Conservation (phyloP, 1,140 invertebrate species). For the Drosophila micromelanica region DNA sequence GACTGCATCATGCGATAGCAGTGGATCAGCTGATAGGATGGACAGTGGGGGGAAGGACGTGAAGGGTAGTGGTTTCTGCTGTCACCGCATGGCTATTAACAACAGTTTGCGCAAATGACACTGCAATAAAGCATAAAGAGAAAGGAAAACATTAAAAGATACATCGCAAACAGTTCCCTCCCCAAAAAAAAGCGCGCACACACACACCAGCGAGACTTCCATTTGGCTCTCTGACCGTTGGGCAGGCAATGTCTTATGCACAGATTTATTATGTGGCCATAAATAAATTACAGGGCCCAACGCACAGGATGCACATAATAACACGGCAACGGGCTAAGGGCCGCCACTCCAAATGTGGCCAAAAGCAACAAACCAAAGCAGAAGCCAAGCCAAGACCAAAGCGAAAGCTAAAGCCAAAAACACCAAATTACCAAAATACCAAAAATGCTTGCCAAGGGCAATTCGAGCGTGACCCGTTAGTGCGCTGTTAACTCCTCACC, state of each 20-base stretch:
- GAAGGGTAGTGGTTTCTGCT: conserved; percentile 1
- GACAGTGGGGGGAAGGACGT: background rate
- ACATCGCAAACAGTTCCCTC: conserved; percentile 9
- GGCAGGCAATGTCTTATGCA: conserved; percentile 71
- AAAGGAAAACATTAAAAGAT: conserved; percentile 67
- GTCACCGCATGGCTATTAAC: conserved; percentile 73
- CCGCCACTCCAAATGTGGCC: background rate
- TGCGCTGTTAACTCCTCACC: conserved; percentile 10
- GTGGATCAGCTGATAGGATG: background rate
- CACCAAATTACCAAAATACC: conserved; percentile 28
- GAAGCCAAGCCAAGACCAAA: conserved; percentile 2
- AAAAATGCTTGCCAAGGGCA: conserved; percentile 37
- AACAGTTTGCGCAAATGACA: conserved; percentile 79
- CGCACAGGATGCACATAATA: conserved; percentile 58
- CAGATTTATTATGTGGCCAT: conserved; percentile 82
- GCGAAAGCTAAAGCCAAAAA: conserved; percentile 16
- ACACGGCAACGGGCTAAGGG: conserved; percentile 19
- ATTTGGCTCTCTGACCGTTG: conserved; percentile 15
- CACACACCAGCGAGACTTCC: conserved; percentile 7
- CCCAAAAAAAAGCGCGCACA: conserved; percentile 1
- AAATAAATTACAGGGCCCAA: conserved; percentile 77
- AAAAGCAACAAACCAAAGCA: conserved; percentile 3
- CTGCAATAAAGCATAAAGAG: conserved; percentile 70
- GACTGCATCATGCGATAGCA: background rate
- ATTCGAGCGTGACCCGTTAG: conserved; percentile 43